A percentile compares a stretch with the other conserved stretches of the same genome.
Evolutionary conservation across 2,888 invertebrate genomes (phyloP).

Genomic region (Hydriomena furcata): DNA sequence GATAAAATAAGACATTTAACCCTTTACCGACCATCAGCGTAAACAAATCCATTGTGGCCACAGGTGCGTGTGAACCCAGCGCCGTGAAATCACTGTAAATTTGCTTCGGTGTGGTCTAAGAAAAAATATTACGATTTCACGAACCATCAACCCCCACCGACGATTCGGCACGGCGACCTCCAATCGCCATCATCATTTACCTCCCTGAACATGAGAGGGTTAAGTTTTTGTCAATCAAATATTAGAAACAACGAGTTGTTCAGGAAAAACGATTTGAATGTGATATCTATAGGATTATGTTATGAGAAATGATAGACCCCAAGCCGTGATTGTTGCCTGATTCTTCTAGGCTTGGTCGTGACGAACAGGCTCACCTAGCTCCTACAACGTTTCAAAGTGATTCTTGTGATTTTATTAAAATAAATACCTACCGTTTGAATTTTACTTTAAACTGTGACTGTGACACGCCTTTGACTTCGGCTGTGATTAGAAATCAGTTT

Average conservation of each 20-base stretch:
- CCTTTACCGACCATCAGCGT: conserved; percentile 48
- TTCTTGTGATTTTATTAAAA: too few species aligned
- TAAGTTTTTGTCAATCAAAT: conserved; percentile 38
- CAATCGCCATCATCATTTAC: conserved; percentile 66
- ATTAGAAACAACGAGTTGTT: conserved; percentile 25
- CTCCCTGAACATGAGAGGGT: conserved; percentile 40
- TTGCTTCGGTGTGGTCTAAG: conserved; percentile 79
- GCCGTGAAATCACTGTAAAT: conserved; percentile 79
- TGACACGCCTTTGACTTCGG: too few species aligned
- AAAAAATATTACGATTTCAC: conserved; percentile 73
- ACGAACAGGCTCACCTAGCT: too few species aligned
- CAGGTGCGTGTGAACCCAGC: conserved; percentile 76
- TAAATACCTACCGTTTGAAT: too few species aligned
- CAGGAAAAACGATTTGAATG: conserved; percentile 37
- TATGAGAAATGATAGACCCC: too few species aligned
- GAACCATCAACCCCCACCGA: conserved; percentile 71
- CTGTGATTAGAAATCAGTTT: too few species aligned
- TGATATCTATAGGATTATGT: too few species aligned
- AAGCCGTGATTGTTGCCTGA: too few species aligned
- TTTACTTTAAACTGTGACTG: too few species aligned
- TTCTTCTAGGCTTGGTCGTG: too few species aligned
- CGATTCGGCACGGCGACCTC: conserved; percentile 73
- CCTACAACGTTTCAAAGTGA: too few species aligned
- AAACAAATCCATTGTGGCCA: conserved; percentile 60
- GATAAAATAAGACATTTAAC: conserved; percentile 43